A percentile compares a stretch with the other conserved stretches of the same genome.
These are phyloP conservation scores for Procambarus clarkii DNA, from an alignment of 1,140 invertebrate genomes.

Conservation along the genomic window DNA sequence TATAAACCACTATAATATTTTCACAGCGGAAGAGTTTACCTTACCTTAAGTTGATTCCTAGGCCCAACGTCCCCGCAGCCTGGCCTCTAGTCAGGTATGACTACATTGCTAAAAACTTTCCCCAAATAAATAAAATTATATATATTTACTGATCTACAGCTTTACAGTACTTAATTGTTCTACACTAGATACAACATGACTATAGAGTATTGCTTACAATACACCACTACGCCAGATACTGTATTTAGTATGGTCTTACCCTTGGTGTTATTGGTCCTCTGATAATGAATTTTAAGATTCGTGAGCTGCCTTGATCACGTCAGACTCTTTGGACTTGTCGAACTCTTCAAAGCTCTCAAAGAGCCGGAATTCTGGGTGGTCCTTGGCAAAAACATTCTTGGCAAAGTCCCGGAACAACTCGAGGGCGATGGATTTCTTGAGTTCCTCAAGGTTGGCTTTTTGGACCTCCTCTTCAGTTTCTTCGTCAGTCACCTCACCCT, in stretches of 20 bases:
- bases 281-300: neutral
- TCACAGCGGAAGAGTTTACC: too few species aligned
- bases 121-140: too few species aligned
- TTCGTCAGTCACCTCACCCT: neutral
- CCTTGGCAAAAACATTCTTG: slow-evolving; percentile 39
- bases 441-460: slow-evolving; percentile 5
- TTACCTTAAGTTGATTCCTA: too few species aligned
- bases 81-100: too few species aligned
- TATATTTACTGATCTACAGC: too few species aligned
- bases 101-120: too few species aligned
- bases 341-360: slow-evolving; percentile 34
- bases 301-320: neutral
- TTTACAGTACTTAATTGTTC: too few species aligned
- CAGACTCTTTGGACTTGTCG: neutral
- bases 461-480: slow-evolving; percentile 7
- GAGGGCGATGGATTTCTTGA: slow-evolving; percentile 27
- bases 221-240: neutral
- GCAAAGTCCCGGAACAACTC: slow-evolving; percentile 32
- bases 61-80: too few species aligned
- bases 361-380: slow-evolving; percentile 25
- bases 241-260: neutral
- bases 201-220: neutral
- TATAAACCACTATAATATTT: too few species aligned
- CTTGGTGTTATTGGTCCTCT: too few species aligned
- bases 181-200: too few species aligned